A percentile compares a stretch with the other conserved stretches of the same genome.
Conservation (phyloP, 1,140 invertebrate species). For the Drosophila quadrilineata region DNA sequence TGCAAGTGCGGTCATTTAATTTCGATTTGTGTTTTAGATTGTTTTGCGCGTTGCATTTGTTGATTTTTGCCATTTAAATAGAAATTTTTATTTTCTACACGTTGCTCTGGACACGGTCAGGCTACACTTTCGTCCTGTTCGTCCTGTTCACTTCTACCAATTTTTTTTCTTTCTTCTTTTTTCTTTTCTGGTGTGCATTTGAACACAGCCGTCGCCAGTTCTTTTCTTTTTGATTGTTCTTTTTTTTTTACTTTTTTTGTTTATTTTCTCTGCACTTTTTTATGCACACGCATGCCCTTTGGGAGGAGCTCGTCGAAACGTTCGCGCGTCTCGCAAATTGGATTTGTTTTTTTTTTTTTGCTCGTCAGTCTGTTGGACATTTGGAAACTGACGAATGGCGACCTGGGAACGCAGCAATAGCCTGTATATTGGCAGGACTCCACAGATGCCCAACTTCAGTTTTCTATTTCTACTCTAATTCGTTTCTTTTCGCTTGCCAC, state of each 20-base stretch:
- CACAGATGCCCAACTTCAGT: background rate
- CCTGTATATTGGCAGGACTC: constrained; percentile 5
- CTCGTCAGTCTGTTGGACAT: constrained; percentile 51
- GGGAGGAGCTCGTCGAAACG: constrained; percentile 50
- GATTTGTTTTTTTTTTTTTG: constrained; percentile 67
- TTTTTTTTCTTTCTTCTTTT: constrained; percentile 1
- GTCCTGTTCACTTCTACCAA: too few species aligned
- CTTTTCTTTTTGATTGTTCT: background rate
- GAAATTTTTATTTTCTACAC: constrained; percentile 80
- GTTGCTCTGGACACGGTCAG: constrained; percentile 57
- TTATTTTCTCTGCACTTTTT: constrained; percentile 38
- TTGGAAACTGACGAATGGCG: constrained; percentile 63
- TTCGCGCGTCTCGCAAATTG: constrained; percentile 62
- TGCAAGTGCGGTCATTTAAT: constrained; percentile 81
- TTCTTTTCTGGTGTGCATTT: constrained; percentile 11
- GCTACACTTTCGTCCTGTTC: too few species aligned
- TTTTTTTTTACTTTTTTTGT: constrained; percentile 12
- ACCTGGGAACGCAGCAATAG: constrained; percentile 32
- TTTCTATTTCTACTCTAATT: background rate
- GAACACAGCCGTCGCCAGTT: constrained; percentile 62
- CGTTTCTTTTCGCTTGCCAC: constrained; percentile 22
- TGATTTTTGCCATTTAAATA: constrained; percentile 80
- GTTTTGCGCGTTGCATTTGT: constrained; percentile 78
- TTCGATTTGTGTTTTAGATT: constrained; percentile 81
- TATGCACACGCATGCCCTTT: constrained; percentile 67